These are phyloP conservation scores for Sebastes minor DNA, from an alignment of 2,797 vertebrate genomes.

Conservation along the genomic window DNA sequence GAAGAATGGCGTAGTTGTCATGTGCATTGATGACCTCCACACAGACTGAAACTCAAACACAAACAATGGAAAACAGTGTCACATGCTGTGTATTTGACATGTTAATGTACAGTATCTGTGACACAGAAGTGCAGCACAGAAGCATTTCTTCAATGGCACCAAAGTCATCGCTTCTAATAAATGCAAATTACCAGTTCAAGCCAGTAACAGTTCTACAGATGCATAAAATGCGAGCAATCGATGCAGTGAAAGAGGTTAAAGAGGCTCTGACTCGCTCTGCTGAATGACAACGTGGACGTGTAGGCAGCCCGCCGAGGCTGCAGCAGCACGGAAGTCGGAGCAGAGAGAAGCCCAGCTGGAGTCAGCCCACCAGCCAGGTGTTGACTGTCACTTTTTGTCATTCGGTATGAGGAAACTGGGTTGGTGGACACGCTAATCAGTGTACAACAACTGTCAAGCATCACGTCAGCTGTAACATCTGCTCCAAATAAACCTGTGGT, in stretches of 20 bases:
- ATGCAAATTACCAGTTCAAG: neutral
- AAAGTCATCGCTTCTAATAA: neutral
- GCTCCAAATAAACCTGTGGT: neutral
- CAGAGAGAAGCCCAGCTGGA: conserved; percentile 7
- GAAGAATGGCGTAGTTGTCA: neutral
- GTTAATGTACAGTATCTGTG: neutral
- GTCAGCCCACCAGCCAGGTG: neutral
- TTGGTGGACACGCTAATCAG: neutral
- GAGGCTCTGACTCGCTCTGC: conserved; percentile 13
- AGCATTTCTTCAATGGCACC: neutral
- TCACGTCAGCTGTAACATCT: neutral
- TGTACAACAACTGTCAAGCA: neutral
- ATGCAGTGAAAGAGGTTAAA: neutral
- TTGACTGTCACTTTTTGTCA: neutral
- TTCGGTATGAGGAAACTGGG: neutral
- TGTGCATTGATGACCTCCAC: too few species aligned
- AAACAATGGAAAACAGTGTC: neutral
- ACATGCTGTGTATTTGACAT: neutral
- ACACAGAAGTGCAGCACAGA: neutral
- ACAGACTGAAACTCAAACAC: neutral
- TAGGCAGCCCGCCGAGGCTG: conserved; percentile 15
- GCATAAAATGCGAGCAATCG: neutral
- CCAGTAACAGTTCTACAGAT: neutral
- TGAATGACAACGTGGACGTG: conserved; percentile 8
- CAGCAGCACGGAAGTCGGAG: neutral